These are phyloP conservation scores for Poecile montanus DNA, from an alignment of 2,797 vertebrate genomes.

Conservation along the genomic window DNA sequence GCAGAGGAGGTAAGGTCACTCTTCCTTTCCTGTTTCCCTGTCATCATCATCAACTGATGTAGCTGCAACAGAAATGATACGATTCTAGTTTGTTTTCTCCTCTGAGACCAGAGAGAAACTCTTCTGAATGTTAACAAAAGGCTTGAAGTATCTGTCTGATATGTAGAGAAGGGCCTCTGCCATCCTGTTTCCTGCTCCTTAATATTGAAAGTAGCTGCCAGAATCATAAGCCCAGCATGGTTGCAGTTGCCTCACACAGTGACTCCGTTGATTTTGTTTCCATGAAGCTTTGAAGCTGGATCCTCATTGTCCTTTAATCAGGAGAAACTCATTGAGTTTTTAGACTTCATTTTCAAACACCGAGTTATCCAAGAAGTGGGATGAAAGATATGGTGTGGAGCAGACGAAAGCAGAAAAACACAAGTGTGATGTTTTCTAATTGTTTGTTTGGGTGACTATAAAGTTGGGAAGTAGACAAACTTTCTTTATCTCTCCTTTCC, in stretches of 20 bases:
- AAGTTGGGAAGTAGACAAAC: background rate
- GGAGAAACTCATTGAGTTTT: conserved; percentile 10
- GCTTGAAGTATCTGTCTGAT: background rate
- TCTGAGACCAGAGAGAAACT: conserved; percentile 2
- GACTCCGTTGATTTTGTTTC: background rate
- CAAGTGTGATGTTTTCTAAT: background rate
- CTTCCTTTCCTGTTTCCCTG: background rate
- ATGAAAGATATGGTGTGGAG: background rate
- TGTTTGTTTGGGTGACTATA: background rate
- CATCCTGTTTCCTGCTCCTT: conserved; percentile 19
- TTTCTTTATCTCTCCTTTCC: background rate
- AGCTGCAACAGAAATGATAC: conserved; percentile 1
- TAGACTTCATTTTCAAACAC: conserved; percentile 10
- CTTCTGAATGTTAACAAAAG: conserved; percentile 43
- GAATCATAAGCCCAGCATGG: conserved; percentile 15
- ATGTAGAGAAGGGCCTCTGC: conserved; percentile 10
- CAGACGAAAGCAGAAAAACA: background rate
- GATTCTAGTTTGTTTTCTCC: conserved; percentile 14
- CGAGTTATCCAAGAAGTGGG: background rate
- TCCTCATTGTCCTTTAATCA: conserved; percentile 45
- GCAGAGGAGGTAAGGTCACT: conserved; percentile 22
- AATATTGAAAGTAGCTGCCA: background rate
- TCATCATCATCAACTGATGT: conserved; percentile 9
- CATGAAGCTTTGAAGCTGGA: conserved; percentile 4
- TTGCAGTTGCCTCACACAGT: background rate